Evolutionary conservation across 2,888 invertebrate genomes (phyloP), one percentile per base, ranked within the genome.

Genomic region (Barypeithes pellucidus): DNA sequence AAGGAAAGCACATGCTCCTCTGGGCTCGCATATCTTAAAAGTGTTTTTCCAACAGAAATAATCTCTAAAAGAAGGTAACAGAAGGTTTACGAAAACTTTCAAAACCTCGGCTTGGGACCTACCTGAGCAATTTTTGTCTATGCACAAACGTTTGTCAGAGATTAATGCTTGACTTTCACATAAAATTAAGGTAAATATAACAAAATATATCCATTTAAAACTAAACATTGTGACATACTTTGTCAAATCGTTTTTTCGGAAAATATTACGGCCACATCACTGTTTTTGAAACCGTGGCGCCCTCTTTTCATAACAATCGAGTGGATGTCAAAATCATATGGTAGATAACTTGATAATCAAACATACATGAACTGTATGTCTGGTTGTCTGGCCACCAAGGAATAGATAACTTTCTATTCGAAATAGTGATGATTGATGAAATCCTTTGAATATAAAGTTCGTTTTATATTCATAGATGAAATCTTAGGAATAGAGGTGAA

Each of bases 101-200:
- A 29, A 29, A 63, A 52, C 12, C 3, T 45, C 9, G 12, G 20
- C 9, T 63, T 22, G 16, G 29, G 33, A 83, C 83, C 84, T 87
- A 94, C 94, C 89, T 86, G 89, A 88, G 86, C 94, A 94, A 83
- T 90, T 86, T 84, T 88, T 85, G 87, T 94, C 91, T 79, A 88
- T 92, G 89, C 94, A 94, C 82, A 89, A 86, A 81, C 92, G 89
- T 86, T 91, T 90, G 83, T 93, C 90, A 67, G 93, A 91, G 81
- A 91, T 86, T 85, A 87, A 85, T 82, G 88, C 80, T 77, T 81
- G 77, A 63, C 78, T 76, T 77, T 74, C 75, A 78, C 78, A 77
- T 72, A 82, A 78, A 80, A 80, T 81, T 81, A 84, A 78, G 67
- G 82, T 79, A 82, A 85, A 82, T 83, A 85, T 81, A 81, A 84